phyloP scores from a whole-genome alignment of 2,797 vertebrate species.

The Sphenodon punctatus region DNA sequence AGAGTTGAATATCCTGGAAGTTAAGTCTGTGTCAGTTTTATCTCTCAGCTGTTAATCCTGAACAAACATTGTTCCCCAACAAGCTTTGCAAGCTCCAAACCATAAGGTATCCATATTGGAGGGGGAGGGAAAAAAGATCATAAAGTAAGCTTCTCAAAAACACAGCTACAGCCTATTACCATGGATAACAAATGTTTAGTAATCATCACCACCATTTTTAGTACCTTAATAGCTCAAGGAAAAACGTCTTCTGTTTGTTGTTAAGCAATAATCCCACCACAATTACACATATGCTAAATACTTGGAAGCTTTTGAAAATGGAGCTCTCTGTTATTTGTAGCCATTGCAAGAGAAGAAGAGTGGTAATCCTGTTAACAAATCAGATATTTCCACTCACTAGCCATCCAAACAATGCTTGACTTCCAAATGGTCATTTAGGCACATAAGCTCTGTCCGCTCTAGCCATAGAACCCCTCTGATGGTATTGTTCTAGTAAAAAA shows the following conservation, averaged over 20 bases:
- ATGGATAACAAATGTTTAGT: slow-evolving; percentile 30
- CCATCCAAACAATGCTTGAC: background rate
- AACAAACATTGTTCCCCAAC: background rate
- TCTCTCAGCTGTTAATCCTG: slow-evolving; percentile 33
- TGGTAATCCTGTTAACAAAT: background rate
- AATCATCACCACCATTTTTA: slow-evolving; percentile 21
- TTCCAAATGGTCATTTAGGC: background rate
- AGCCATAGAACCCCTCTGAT: too few relatives aligned
- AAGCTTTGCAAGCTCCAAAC: background rate
- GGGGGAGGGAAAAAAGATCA: background rate
- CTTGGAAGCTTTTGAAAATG: slow-evolving; percentile 23
- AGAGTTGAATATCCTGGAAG: slow-evolving; percentile 49
- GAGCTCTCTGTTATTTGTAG: background rate
- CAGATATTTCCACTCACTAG: background rate
- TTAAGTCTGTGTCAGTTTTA: slow-evolving; percentile 52
- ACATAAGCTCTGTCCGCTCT: background rate
- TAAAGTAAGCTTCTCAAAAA: slow-evolving; percentile 5
- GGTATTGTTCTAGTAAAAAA: too few relatives aligned
- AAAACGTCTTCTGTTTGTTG: slow-evolving; percentile 44
- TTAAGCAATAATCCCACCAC: slow-evolving; percentile 48
- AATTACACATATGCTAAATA: slow-evolving; percentile 38
- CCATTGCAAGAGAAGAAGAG: background rate
- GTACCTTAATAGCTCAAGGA: slow-evolving; percentile 10
- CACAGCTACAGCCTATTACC: background rate
- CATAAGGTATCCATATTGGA: background rate